Percentiles rank a stretch among this genome's conserved stretches.
Conservation (phyloP, 92 coral and sea anemone genomes). For the Phenganax marumi region DNA sequence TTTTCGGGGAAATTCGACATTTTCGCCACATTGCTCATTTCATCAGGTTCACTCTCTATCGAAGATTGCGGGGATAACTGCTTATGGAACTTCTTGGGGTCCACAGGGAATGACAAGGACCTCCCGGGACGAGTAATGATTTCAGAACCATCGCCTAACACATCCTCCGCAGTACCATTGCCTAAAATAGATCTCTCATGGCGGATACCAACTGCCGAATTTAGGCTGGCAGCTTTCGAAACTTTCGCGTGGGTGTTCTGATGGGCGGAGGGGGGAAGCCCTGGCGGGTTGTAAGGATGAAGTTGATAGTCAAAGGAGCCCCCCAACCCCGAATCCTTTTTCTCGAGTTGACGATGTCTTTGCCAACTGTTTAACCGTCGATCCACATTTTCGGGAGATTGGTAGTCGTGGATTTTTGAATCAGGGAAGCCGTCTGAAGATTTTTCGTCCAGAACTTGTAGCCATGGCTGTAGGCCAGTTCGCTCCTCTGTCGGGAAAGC, state of each 20-base stretch:
- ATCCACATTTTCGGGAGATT: slow-evolving; percentile 66
- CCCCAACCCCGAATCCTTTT: slow-evolving; percentile 93
- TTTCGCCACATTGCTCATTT: slow-evolving; percentile 53
- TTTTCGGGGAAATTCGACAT: slow-evolving; percentile 80
- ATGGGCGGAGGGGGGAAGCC: slow-evolving; percentile 17
- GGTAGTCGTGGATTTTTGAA: slow-evolving; percentile 56
- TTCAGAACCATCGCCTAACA: slow-evolving; percentile 56
- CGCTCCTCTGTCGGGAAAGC: slow-evolving; percentile 93
- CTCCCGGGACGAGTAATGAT: slow-evolving; percentile 95
- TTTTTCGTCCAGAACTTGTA: slow-evolving; percentile 83
- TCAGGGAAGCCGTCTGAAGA: slow-evolving; percentile 60
- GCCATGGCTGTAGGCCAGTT: slow-evolving; percentile 74
- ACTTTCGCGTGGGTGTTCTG: slow-evolving; percentile 22
- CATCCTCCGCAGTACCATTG: slow-evolving; percentile 52
- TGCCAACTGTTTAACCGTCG: slow-evolving; percentile 72
- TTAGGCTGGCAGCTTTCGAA: slow-evolving; percentile 25
- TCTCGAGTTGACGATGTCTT: slow-evolving; percentile 85
- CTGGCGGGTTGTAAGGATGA: not conserved
- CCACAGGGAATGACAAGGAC: slow-evolving; percentile 99
- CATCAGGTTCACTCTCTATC: slow-evolving; percentile 91
- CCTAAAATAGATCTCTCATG: not conserved
- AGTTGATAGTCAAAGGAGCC: slow-evolving; percentile 70
- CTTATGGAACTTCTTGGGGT: slow-evolving; percentile 80
- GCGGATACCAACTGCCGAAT: slow-evolving; percentile 6
- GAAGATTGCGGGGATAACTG: slow-evolving; percentile 97